A percentile compares a stretch with the other conserved stretches of the same genome.
Conservation (phyloP, 2,113 vertebrate species). For the Hemibagrus wyckioides region DNA sequence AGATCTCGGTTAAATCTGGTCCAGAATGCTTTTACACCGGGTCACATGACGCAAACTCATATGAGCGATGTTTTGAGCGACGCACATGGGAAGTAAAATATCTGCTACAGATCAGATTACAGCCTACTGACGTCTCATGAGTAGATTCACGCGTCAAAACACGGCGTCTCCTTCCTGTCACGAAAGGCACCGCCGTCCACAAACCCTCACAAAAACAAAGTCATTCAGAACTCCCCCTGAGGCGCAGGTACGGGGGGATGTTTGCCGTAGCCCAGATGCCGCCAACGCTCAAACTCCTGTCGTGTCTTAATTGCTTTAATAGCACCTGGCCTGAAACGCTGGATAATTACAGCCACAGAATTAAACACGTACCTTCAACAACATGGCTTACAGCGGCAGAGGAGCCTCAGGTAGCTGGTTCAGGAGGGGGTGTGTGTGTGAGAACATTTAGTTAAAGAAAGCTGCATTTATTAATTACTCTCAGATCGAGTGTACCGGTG, state of each 20-base stretch:
- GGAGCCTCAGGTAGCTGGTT: constrained; percentile 67
- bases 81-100: background rate
- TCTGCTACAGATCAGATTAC: background rate
- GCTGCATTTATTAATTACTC: constrained; percentile 22
- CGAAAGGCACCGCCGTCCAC: background rate
- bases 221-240: constrained; percentile 16
- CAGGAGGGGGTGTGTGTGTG: constrained; percentile 49
- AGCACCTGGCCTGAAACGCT: constrained; percentile 76
- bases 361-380: constrained; percentile 76
- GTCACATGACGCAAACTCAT: too few species aligned
- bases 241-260: background rate
- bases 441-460: background rate
- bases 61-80: background rate
- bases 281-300: constrained; percentile 62
- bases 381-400: constrained; percentile 70
- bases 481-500: background rate
- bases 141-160: background rate
- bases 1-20: background rate
- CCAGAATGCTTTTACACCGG: background rate
- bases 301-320: constrained; percentile 79
- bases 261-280: constrained; percentile 21
- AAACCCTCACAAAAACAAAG: constrained; percentile 4
- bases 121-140: background rate
- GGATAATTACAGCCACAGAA: constrained; percentile 76
- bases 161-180: background rate